Evolutionary conservation across 2,888 invertebrate species (phyloP), one percentile per base, ranked within the genome.

Genomic region (Sclerodermus sp.): DNA sequence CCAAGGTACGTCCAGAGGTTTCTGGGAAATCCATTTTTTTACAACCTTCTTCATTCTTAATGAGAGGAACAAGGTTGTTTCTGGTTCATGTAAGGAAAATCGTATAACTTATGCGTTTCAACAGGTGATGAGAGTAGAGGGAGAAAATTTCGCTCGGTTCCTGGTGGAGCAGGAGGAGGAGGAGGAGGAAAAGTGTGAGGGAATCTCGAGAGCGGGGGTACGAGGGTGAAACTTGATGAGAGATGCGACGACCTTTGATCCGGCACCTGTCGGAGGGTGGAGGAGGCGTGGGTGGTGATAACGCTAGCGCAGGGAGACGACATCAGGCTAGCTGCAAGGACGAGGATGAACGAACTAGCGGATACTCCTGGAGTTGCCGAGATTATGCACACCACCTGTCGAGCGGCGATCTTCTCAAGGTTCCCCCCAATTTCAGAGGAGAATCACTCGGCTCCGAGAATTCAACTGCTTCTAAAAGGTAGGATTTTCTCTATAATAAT

Each of bases 211-310:
- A 9, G 23, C 34, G 30, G 13, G 16, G 38, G 13, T 9, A 14
- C 38, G 1, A n/a, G n/a, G n/a, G n/a, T 23, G 3, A 37, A 14
- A 23, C 32, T 3, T 17, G 18, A 8, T 45, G 66, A 58, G 64
- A 62, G 44, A 77, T 77, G 76, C 67, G 76, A 55, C 74, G 76
- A 46, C 76, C 76, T 44, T 53, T 76, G 47, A 74, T 74, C 57
- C 74, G 76, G 34, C 76, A 77, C 60, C 66, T 76, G 42, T 76
- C 76, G 41, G 76, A 76, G 58, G 76, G 76, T 49, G 74, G 75
- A 38, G 73, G 71, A 16, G 63, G 66, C 49, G 55, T 64, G 45
- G 55, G 53, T 43, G 51, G 56, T 14, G 58, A 62, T 53, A 60
- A 68, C 43, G 54, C 57, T 17, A 57, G 51, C 23, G 56, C 49